Evolutionary conservation across 2,113 vertebrate genomes (phyloP).

Genomic region (Phylloscopus trochilus): DNA sequence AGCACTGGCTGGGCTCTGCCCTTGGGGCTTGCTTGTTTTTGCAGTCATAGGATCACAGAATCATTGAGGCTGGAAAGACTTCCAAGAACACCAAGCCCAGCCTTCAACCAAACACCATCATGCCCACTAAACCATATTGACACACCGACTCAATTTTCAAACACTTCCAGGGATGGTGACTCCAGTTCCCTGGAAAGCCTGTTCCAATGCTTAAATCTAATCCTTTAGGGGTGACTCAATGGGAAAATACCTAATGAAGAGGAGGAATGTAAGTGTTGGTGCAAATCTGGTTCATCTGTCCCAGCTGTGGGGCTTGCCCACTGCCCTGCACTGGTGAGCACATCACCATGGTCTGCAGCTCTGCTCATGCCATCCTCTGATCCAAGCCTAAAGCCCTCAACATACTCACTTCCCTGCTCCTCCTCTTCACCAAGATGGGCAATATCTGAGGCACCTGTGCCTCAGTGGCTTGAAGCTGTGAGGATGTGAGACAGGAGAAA

Average conservation of each 20-base stretch:
- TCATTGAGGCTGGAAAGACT: background rate
- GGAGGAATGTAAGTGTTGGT: background rate
- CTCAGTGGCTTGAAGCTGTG: background rate
- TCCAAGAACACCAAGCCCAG: background rate
- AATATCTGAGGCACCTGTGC: background rate
- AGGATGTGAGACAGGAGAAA: background rate
- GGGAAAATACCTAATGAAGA: background rate
- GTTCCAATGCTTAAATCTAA: background rate
- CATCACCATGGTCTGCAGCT: background rate
- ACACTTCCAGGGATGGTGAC: background rate
- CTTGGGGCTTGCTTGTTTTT: background rate
- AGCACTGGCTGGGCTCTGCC: background rate
- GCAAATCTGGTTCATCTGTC: background rate
- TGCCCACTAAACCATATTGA: background rate
- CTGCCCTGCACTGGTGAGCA: background rate
- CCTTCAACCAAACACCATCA: background rate
- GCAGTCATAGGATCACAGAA: background rate
- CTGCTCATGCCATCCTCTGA: background rate
- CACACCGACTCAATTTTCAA: rapidly evolving
- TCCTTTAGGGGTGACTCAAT: background rate
- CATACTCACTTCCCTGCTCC: background rate
- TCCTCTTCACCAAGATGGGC: background rate
- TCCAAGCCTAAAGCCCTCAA: background rate
- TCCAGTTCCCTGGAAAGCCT: background rate
- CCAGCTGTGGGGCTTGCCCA: rapidly evolving